Base-by-base conservation (phyloP, 2,888 invertebrate genomes). In the Ethmia dodecea region DNA sequence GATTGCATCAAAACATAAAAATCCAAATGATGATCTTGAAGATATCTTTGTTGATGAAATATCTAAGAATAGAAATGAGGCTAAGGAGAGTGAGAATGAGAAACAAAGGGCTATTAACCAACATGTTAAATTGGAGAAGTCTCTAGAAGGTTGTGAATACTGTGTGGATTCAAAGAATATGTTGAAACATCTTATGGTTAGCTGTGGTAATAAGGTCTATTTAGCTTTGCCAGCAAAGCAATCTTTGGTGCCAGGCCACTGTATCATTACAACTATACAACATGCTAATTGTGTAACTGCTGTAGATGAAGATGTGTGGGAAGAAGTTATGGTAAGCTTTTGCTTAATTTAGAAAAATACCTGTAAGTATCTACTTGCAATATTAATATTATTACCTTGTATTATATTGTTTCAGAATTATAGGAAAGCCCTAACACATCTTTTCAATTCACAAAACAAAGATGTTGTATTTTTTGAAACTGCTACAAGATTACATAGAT, bases 261-360 rank as follows among this genome's bases (percentile, higher is more conserved):
- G 94, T 60, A 78, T 95, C 31, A 91, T 99, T 54, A 89, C 93
- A 2, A 96, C 98, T 1, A 90, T 93, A 59, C 90, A 92, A 48
- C 98, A 99, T 73, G 84, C 90, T 0, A 65, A 91, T 2, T 94
- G 95, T 66, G 89, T 92, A 22, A 96, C 96, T 0, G 89, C 92
- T 45, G 64, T 97, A 26, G 99, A 99, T 80, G 98, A 99, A 87
- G 96, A 99, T 80, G 93, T 95, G 29, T 98, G 96, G 95, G 89
- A 89, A 38, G 98, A 98, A 83, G 88, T 99, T 39, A 88, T 90
- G 83, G 93, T 92, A 74, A 63, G 59, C 43, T 28, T 31, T 27
- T 30, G 22, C 22, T 22, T 22, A 22, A 1, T n/a, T 22, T 22
- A n/a, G n/a, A 22, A 22, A 22, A n/a, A n/a, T n/a, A n/a, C n/a